phyloP scores from a whole-genome alignment of 2,888 invertebrate genomes.

The Ligdia adustata region DNA sequence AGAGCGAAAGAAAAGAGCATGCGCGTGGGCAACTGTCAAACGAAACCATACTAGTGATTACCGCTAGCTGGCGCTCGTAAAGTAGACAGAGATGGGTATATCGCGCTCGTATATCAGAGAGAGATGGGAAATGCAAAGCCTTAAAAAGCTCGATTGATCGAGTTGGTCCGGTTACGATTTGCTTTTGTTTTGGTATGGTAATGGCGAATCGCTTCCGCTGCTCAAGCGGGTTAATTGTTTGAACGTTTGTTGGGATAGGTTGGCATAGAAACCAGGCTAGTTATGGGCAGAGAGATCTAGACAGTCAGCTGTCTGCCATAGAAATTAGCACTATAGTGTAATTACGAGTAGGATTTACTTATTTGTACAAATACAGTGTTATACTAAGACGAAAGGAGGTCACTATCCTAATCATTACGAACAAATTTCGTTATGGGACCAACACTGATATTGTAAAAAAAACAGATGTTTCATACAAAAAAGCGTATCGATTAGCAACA shows the following conservation, averaged over 20 bases:
- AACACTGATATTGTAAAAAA: too few relatives aligned
- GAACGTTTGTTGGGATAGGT: constrained; percentile 15
- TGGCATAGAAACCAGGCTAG: constrained; percentile 13
- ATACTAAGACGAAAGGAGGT: too few relatives aligned
- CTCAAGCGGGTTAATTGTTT: constrained; percentile 23
- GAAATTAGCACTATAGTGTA: too few relatives aligned
- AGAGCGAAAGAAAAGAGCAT: constrained; percentile 59
- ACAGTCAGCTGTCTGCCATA: background rate
- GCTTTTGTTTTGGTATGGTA: constrained; percentile 51
- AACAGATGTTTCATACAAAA: too few relatives aligned
- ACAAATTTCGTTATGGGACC: too few relatives aligned
- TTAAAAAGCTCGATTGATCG: constrained; percentile 60
- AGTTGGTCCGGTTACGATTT: constrained; percentile 51
- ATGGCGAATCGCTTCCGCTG: constrained; percentile 43
- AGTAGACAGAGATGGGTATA: constrained; percentile 43
- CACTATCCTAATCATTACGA: too few relatives aligned
- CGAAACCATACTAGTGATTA: constrained; percentile 43
- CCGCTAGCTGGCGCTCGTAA: constrained; percentile 65
- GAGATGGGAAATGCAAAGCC: constrained; percentile 41
- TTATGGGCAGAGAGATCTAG: constrained; percentile 5
- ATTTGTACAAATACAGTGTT: too few relatives aligned
- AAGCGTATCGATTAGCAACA: too few relatives aligned
- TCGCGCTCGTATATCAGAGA: background rate
- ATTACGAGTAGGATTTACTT: too few relatives aligned
- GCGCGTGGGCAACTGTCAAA: constrained; percentile 75